Conservation (phyloP, 2,113 vertebrate species). For the Accipiter cooperii region DNA sequence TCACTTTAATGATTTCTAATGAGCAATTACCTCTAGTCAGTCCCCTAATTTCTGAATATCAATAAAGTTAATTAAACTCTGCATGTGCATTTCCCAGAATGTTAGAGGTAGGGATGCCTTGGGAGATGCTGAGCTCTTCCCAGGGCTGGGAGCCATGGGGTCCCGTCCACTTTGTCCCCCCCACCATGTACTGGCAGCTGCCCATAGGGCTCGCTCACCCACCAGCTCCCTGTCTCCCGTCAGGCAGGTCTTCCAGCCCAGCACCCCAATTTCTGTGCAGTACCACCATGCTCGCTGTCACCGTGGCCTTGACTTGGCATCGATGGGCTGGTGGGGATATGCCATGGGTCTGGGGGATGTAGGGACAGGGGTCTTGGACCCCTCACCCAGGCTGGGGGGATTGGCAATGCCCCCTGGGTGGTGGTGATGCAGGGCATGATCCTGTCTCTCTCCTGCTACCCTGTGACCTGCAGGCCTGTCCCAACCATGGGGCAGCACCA, state of each 20-base stretch:
- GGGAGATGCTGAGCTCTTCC: not conserved
- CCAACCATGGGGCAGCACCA: not conserved
- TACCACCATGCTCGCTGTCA: not conserved
- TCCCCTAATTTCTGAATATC: slow-evolving; percentile 85
- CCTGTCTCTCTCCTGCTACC: not conserved
- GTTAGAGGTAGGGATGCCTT: slow-evolving; percentile 1
- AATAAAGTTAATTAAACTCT: slow-evolving; percentile 87
- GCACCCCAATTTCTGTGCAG: not conserved
- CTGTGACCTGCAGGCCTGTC: not conserved
- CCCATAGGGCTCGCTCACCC: fast-evolving
- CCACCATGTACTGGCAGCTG: fast-evolving
- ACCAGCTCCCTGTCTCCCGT: fast-evolving
- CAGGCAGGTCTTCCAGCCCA: not conserved
- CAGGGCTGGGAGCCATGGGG: not conserved
- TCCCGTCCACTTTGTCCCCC: not conserved
- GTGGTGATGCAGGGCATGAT: not conserved
- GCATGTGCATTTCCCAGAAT: slow-evolving; percentile 62
- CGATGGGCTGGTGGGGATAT: not conserved
- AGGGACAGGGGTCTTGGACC: fast-evolving
- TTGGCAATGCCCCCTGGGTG: no score
- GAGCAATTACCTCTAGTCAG: slow-evolving; percentile 82
- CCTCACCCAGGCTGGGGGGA: not conserved
- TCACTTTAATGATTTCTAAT: slow-evolving; percentile 80
- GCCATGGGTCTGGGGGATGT: fast-evolving
- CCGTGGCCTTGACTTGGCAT: not conserved